Evolutionary conservation across 92 coral and sea anemone genomes (phyloP).

Genomic region (Bergia puertoricense): DNA sequence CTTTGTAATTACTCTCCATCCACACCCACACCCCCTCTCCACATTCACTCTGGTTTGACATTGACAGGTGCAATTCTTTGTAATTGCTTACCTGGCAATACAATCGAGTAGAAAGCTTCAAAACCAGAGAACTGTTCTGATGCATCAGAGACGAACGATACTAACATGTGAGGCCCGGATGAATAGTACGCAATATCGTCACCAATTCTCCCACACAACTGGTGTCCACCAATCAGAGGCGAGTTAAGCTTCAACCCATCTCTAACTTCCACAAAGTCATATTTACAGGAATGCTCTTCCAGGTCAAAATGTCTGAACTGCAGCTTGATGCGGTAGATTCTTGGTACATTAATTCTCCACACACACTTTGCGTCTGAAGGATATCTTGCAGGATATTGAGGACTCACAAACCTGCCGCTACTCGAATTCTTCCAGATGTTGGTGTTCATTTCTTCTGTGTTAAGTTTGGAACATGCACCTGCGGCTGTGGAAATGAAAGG

Average conservation of each 20-base stretch:
- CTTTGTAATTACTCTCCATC: not conserved
- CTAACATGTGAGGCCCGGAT: slow-evolving; percentile 45
- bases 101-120: slow-evolving; percentile 45
- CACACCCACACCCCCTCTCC: too few relatives aligned
- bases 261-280: slow-evolving; percentile 58
- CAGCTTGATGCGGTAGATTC: slow-evolving; percentile 35
- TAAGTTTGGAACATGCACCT: slow-evolving; percentile 31
- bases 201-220: slow-evolving; percentile 24
- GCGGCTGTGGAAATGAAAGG: not conserved
- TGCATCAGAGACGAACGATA: slow-evolving; percentile 51
- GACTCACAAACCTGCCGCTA: slow-evolving; percentile 45
- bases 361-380: slow-evolving; percentile 52
- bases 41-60: not conserved
- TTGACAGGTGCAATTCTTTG: not conserved
- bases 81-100: slow-evolving; percentile 50
- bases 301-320: slow-evolving; percentile 8
- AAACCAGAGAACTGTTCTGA: slow-evolving; percentile 49
- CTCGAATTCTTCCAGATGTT: slow-evolving; percentile 35
- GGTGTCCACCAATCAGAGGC: slow-evolving; percentile 32
- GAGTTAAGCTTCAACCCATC: slow-evolving; percentile 44
- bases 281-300: slow-evolving; percentile 50
- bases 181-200: slow-evolving; percentile 38
- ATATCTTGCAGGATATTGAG: slow-evolving; percentile 51
- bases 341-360: slow-evolving; percentile 55
- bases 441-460: slow-evolving; percentile 35